Base-by-base conservation (phyloP, 2,888 invertebrate species). In the Conistra vaccinii region DNA sequence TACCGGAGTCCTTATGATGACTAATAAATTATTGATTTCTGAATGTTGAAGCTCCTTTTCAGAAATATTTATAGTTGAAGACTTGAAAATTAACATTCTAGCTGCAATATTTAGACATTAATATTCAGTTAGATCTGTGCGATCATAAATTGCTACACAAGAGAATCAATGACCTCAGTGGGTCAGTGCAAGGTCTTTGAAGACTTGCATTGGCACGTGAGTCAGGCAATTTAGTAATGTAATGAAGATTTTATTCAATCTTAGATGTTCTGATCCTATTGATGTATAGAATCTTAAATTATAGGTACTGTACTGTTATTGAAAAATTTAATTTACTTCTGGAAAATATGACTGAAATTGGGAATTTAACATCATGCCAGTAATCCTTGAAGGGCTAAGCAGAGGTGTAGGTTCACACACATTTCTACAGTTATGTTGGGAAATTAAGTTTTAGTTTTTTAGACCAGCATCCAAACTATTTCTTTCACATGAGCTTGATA, bases 121-220 rank as follows among this genome's bases (percentile, higher is more conserved):
- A 32, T 32, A 73, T 32, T 42, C 17, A 62, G 23, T 53, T 32
- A 32, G 60, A 53, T 61, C 23, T 48, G 32, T 32, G 12, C 10
- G 3, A 39, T 60, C 53, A 80, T 61, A 66, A 73, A 66, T 78
- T 81, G 65, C 75, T 61, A 32, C 45, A 80, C 81, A 73, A 76
- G 45, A 53, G 62, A 55, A 81, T 79, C 82, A 81, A 81, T 76
- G 76, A 79, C 82, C 78, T 81, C 32, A 53, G 23, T 65, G 26
- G 82, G 82, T 76, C 63, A 63, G 0, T 68, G 68, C 78, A 79
- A 79, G 82, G 76, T 76, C 82, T 76, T 62, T 61, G 12, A 39
- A 67, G 57, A 69, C 62, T 53, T 69, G 70, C 70, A 70, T 45
- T 82, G 29, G 5, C 14, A 20, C 2, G 14, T 73, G 81, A 74